These are phyloP conservation scores for Anguilla japonica DNA, from an alignment of 2,113 vertebrate species.

Conservation along the genomic window DNA sequence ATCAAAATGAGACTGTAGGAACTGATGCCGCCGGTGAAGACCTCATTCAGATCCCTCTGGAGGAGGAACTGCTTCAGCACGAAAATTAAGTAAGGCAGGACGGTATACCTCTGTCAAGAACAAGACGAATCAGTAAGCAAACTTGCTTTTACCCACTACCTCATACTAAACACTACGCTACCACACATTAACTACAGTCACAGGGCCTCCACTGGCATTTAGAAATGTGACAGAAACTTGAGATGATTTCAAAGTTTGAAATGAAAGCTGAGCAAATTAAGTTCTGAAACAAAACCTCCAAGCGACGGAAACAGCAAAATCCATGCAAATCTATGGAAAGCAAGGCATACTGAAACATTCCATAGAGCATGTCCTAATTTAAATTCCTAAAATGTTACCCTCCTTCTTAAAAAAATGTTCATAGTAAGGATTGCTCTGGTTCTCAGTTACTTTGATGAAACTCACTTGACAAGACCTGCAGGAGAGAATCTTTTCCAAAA, in stretches of 20 bases:
- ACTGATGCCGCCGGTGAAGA: slow-evolving; percentile 80
- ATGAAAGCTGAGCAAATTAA: neutral
- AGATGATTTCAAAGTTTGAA: neutral
- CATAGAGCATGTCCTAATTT: neutral
- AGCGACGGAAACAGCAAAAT: neutral
- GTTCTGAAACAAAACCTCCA: neutral
- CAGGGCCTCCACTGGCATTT: neutral
- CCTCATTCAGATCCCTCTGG: slow-evolving; percentile 79
- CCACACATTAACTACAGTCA: neutral
- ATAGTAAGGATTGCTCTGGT: neutral
- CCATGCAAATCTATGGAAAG: neutral
- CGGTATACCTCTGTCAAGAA: slow-evolving; percentile 68
- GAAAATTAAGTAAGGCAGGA: slow-evolving; percentile 81
- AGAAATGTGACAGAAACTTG: neutral
- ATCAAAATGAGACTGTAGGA: slow-evolving; percentile 81
- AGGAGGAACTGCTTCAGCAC: slow-evolving; percentile 81
- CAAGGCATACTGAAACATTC: neutral
- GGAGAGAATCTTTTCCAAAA: neutral
- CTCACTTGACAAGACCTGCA: slow-evolving; percentile 1
- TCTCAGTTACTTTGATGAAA: neutral
- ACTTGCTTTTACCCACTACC: neutral
- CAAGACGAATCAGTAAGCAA: neutral
- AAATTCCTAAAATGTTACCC: neutral
- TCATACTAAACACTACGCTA: neutral
- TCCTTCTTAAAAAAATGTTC: neutral